Base-by-base conservation (phyloP, 2,797 vertebrate genomes). In the Pangasius macronema region DNA sequence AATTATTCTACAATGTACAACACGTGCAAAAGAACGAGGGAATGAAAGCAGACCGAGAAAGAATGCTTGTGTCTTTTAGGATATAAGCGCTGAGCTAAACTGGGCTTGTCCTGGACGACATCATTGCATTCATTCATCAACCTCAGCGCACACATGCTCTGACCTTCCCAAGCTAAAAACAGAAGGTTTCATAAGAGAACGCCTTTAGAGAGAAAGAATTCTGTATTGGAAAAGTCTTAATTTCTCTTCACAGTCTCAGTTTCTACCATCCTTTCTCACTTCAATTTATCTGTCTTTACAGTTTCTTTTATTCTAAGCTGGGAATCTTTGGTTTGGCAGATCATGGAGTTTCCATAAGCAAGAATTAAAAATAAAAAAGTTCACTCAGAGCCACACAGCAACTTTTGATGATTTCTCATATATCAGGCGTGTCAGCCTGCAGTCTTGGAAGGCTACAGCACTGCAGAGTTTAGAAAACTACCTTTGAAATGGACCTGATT, bases 51-150 rank as follows among this genome's bases (percentile, higher is more conserved):
- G 55, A 65, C 57, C 27, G 20, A 65, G 68, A 53, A 83, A 57
- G 88, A 89, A 87, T 90, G 88, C 59, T 85, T 89, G 76, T 92
- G 92, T 94, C 93, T 92, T 93, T 94, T 91, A 94, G 93, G 94
- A 93, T 91, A 90, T 90, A 93, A 89, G 92, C 88, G 91, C 93
- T 85, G 81, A 87, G 91, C 92, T 61, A 87, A 89, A 90, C 91
- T 91, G 87, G 93, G 91, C 94, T 95, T 94, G 89, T 94, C 91
- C 91, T 92, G 92, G 91, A 93, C 88, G 92, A 93, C 91, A 93
- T 91, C 90, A 88, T 92, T 90, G 92, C 91, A 90, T 94, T 89
- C 93, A 94, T 94, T 93, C 92, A 93, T 94, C 93, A 94, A 87
- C 85, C 89, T 93, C 93, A 90, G 88, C 0, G 65, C 88, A 92